phyloP scores from a whole-genome alignment of 2,797 vertebrate species.

The Lepus townsendii region DNA sequence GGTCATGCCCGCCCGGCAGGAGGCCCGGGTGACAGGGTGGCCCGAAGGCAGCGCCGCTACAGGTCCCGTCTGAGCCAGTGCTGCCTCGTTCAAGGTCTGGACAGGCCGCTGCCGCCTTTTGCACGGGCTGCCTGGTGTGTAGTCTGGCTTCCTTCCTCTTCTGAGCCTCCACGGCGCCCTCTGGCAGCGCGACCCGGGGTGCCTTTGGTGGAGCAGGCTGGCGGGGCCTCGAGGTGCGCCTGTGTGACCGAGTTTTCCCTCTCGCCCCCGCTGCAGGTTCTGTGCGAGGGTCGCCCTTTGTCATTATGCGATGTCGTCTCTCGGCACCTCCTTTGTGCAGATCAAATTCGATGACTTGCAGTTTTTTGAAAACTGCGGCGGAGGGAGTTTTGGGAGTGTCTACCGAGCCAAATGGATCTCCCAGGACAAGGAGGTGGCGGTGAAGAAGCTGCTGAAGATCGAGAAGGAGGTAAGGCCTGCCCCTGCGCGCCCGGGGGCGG shows the following conservation, averaged over 20 bases:
- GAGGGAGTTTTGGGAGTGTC: constrained; percentile 98
- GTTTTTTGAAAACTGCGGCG: constrained; percentile 99
- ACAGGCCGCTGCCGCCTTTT: constrained; percentile 65
- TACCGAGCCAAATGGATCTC: constrained; percentile 99
- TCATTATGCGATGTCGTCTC: constrained; percentile 98
- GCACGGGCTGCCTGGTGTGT: constrained; percentile 50
- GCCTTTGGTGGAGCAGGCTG: neutral
- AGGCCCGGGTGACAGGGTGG: constrained; percentile 79
- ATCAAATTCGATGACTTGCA: constrained; percentile 97
- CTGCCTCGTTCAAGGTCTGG: neutral
- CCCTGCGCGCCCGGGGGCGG: constrained; percentile 17
- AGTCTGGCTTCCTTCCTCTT: constrained; percentile 49
- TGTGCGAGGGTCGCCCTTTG: constrained; percentile 89
- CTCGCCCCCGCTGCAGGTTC: constrained; percentile 88
- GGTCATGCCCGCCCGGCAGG: constrained; percentile 61
- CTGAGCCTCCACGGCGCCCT: constrained; percentile 1
- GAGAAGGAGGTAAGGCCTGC: constrained; percentile 95
- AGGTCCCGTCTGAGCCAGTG: constrained; percentile 73
- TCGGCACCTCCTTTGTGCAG: constrained; percentile 97
- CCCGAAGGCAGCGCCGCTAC: constrained; percentile 71
- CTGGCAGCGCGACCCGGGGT: constrained; percentile 61
- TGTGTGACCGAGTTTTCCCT: constrained; percentile 71
- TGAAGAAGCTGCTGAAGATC: constrained; percentile 99
- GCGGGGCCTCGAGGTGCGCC: neutral
- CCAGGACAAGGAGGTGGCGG: constrained; percentile 99